Percentiles rank a stretch among this genome's conserved stretches.
Conservation (phyloP, 2,888 invertebrate genomes). For the Pemphredon lugubris region DNA sequence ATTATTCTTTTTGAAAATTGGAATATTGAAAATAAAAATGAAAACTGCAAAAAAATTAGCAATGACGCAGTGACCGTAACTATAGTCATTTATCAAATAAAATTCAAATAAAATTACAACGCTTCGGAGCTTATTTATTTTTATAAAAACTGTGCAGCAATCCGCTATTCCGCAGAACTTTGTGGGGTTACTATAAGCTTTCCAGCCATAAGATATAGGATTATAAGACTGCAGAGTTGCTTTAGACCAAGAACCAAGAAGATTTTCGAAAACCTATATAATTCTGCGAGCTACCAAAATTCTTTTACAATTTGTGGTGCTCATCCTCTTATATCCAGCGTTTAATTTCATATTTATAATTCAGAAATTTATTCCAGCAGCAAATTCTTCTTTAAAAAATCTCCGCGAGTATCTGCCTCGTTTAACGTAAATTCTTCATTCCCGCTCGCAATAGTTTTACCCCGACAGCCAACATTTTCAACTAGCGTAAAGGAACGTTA, state of each 20-base stretch:
- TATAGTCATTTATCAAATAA: too few relatives aligned
- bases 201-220: background rate
- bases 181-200: background rate
- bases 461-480: too few relatives aligned
- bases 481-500: too few relatives aligned
- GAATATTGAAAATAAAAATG: too few relatives aligned
- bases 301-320: background rate
- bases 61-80: too few relatives aligned
- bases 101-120: too few relatives aligned
- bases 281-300: background rate
- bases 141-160: background rate
- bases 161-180: background rate
- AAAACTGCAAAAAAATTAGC: too few relatives aligned
- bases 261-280: slow-evolving; percentile 19
- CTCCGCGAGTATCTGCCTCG: too few relatives aligned
- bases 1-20: too few relatives aligned
- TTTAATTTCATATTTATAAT: background rate
- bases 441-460: too few relatives aligned
- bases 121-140: background rate
- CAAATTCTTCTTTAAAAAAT: background rate
- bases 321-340: background rate
- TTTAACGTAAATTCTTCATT: too few relatives aligned
- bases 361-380: background rate
- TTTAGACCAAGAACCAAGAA: background rate
- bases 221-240: background rate